phyloP scores from a whole-genome alignment of 2,113 vertebrate genomes.

The Zonotrichia leucophrys region DNA sequence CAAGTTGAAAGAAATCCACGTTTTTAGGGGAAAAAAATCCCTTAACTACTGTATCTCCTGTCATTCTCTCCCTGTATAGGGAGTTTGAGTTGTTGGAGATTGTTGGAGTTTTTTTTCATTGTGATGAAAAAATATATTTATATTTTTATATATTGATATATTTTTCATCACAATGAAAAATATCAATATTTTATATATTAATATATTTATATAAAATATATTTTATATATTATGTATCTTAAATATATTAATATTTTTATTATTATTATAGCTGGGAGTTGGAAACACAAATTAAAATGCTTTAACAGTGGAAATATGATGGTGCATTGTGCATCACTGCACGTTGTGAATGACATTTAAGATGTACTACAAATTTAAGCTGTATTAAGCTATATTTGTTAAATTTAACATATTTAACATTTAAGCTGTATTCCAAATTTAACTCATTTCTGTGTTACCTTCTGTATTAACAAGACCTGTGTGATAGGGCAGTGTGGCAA shows the following conservation, averaged over 20 bases:
- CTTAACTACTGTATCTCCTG: not conserved
- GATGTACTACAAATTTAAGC: not conserved
- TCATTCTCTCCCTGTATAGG: not conserved
- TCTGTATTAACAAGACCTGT: not conserved
- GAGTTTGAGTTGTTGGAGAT: not conserved
- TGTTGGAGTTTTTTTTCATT: not conserved
- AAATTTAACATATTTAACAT: too few relatives aligned
- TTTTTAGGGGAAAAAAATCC: not conserved
- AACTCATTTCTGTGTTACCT: not conserved
- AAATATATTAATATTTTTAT: too few relatives aligned
- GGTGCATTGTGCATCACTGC: rapidly evolving
- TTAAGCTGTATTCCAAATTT: not conserved
- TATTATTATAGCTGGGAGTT: not conserved
- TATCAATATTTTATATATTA: not conserved
- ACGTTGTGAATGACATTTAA: not conserved
- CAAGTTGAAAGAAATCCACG: not conserved
- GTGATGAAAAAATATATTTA: not conserved
- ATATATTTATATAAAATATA: not conserved
- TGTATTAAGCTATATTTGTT: too few relatives aligned
- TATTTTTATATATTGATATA: not conserved
- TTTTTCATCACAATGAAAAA: too few relatives aligned
- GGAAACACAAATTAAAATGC: not conserved
- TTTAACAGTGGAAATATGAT: not conserved
- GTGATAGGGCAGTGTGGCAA: too few relatives aligned
- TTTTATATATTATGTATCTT: too few relatives aligned